Evolutionary conservation across 2,797 vertebrate genomes (phyloP), one percentile per base, ranked within the genome.

Genomic region (Tinamus major): DNA sequence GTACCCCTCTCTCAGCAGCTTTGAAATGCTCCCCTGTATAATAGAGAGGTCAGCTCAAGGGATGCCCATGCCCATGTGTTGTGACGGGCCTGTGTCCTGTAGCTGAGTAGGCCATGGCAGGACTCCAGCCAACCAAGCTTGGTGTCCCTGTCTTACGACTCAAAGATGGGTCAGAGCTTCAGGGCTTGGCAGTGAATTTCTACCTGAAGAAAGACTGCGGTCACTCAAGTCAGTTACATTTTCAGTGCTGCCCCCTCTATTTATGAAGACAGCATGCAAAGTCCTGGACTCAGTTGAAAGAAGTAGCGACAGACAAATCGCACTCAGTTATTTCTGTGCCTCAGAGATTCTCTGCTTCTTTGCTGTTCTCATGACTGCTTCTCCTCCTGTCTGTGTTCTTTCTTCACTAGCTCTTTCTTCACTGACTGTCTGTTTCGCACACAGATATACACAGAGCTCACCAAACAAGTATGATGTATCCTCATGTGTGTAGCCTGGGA

Each of bases 61-160:
- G 78, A n/a, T 2, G 2, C 58, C 53, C 39, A 11, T 3, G 3
- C 1, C 17, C 6, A 23, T 3, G 6, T 0, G 1, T 8, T 61
- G 59, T n/a, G 35, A 26, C 13, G 7, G 51, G 39, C 49, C 48
- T 67, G 29, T 78, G 69, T 44, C 77, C 23, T 1, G 3, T 29
- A 51, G 37, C 58, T 63, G 29, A 68, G 76, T 13, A 55, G 76
- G 29, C 67, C 82, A 51, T 53, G 41, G 17, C 21, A 23, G 33
- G 24, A 9, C n/a, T 2, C 9, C 46, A 55, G 33, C 14, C 31
- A 23, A 74, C 35, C 65, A 13, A 0, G 1, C 19, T 64, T 59
- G 65, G 35, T 33, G 29, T 56, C 53, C 20, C 56, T 49, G 69
- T 37, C 64, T 75, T 87, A 61, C 78, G 83, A 58, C 53, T 69